These are phyloP conservation scores for Conger conger DNA, from an alignment of 2,113 vertebrate species.

Conservation along the genomic window DNA sequence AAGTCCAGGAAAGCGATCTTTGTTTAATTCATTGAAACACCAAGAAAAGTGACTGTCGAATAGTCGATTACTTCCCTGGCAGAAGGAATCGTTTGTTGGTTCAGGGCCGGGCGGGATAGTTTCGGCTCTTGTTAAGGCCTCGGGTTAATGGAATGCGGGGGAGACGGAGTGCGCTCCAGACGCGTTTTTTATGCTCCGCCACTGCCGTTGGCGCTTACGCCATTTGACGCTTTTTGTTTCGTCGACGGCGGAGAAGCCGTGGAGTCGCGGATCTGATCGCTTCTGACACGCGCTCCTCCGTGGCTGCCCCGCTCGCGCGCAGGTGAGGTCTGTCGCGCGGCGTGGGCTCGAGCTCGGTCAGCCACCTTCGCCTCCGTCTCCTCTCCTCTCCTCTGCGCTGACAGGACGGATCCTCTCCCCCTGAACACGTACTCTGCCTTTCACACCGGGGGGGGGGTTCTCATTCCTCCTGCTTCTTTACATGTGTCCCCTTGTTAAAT, in stretches of 20 bases:
- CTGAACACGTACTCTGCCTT: no score
- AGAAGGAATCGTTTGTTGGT: not conserved
- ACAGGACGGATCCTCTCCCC: conserved; percentile 16
- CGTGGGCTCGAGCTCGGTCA: conserved; percentile 51
- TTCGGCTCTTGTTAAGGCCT: not conserved
- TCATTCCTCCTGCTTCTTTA: no score
- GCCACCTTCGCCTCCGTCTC: conserved; percentile 60
- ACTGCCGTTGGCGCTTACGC: not conserved
- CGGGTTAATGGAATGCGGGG: not conserved
- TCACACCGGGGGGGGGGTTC: no score
- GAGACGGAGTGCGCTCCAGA: not conserved
- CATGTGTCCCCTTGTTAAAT: no score
- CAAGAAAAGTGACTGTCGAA: not conserved
- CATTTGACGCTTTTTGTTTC: conserved; percentile 22
- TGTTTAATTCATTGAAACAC: no score
- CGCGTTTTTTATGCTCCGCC: not conserved
- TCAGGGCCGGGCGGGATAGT: not conserved
- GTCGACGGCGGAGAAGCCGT: conserved; percentile 17
- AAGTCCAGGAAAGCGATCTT: not conserved
- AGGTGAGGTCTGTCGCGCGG: conserved; percentile 54
- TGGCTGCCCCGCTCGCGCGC: conserved; percentile 33
- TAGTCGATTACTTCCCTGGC: conserved; percentile 3
- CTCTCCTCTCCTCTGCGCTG: conserved; percentile 39
- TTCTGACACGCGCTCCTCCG: conserved; percentile 15
- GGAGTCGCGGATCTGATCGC: conserved; percentile 15